These are phyloP conservation scores for Spodoptera frugiperda DNA, from an alignment of 1,140 invertebrate genomes.

Conservation along the genomic window DNA sequence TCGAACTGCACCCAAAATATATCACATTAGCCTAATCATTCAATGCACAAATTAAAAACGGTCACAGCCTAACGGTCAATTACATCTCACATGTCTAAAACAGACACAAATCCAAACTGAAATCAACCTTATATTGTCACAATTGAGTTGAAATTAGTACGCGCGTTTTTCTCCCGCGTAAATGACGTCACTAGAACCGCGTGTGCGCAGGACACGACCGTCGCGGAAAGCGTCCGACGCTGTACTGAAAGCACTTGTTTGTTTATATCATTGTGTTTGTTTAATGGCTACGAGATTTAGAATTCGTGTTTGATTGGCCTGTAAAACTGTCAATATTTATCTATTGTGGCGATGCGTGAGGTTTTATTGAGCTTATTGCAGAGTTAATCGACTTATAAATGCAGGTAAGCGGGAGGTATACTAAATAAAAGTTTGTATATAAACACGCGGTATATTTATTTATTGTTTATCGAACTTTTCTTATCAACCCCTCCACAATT, in stretches of 20 bases:
- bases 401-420: neutral
- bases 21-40: conserved; percentile 44
- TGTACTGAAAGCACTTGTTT: conserved; percentile 43
- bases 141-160: neutral
- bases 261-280: conserved; percentile 37
- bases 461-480: no score
- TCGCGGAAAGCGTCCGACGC: conserved; percentile 24
- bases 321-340: conserved; percentile 41
- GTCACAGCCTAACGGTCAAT: conserved; percentile 38
- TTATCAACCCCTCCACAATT: no score
- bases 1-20: conserved; percentile 25
- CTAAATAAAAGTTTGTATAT: no score
- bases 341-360: conserved; percentile 31
- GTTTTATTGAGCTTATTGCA: neutral
- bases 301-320: conserved; percentile 32
- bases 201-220: conserved; percentile 34
- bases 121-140: neutral
- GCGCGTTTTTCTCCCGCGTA: conserved; percentile 17
- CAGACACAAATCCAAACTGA: neutral
- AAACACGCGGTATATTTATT: no score
- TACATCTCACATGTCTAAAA: conserved; percentile 39
- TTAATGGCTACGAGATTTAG: conserved; percentile 37
- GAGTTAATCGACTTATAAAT: neutral
- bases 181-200: conserved; percentile 25
- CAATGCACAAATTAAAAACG: conserved; percentile 45